These are phyloP conservation scores for Macquaria australasica DNA, from an alignment of 2,113 vertebrate species.

Conservation along the genomic window DNA sequence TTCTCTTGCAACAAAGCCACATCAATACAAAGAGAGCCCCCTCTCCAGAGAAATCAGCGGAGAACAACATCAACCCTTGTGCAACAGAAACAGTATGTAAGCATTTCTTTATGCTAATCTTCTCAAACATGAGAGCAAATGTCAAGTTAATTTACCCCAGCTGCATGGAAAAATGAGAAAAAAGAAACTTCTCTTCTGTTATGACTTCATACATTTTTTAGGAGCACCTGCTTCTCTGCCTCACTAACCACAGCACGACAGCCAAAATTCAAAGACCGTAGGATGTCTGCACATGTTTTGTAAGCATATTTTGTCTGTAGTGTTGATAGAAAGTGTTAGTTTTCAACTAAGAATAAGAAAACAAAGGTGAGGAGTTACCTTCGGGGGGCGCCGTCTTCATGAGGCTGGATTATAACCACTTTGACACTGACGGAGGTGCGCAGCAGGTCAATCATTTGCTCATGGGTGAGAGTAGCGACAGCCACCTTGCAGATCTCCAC, in stretches of 20 bases:
- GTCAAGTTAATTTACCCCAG: constrained; percentile 66
- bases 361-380: constrained; percentile 82
- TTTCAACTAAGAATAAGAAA: neutral
- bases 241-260: neutral
- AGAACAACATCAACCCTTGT: constrained; percentile 42
- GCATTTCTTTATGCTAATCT: constrained; percentile 71
- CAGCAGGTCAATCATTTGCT: constrained; percentile 98
- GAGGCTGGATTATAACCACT: constrained; percentile 96
- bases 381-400: constrained; percentile 93
- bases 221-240: constrained; percentile 47
- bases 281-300: neutral
- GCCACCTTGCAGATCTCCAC: constrained; percentile 99
- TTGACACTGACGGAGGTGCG: constrained; percentile 94
- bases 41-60: constrained; percentile 69
- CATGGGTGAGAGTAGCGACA: constrained; percentile 94
- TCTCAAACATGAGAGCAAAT: constrained; percentile 58
- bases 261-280: neutral
- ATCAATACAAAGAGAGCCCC: constrained; percentile 41
- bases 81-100: constrained; percentile 58
- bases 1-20: constrained; percentile 46
- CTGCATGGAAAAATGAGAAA: constrained; percentile 28
- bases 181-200: neutral
- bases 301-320: constrained; percentile 1
- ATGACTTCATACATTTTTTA: constrained; percentile 32
- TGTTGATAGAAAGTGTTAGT: neutral